Conservation (phyloP, 2,797 vertebrate genomes). For the Dendrocincla fuliginosa region DNA sequence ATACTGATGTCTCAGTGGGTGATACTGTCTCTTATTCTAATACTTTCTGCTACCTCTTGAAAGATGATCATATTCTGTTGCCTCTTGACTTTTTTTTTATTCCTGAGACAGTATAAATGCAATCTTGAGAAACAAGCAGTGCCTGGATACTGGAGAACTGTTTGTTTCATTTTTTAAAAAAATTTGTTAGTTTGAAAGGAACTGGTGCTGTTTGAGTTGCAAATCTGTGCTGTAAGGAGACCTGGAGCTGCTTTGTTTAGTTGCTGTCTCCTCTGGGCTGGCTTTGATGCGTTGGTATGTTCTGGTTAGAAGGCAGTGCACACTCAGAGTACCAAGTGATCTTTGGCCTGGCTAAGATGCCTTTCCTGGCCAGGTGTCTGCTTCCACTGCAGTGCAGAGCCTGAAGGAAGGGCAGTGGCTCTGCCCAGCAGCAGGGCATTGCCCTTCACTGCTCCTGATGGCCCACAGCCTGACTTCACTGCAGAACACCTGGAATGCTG, state of each 20-base stretch:
- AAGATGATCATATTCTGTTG: neutral
- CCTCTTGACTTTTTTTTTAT: neutral
- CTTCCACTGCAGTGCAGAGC: neutral
- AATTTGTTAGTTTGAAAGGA: neutral
- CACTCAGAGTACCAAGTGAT: neutral
- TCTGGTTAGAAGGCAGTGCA: neutral
- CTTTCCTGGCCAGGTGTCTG: neutral
- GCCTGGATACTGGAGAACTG: neutral
- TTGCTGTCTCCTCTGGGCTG: neutral
- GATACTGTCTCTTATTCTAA: neutral
- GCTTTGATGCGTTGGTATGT: fast-evolving
- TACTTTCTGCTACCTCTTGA: neutral
- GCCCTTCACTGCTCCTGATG: neutral
- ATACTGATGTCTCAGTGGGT: neutral
- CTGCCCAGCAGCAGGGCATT: neutral
- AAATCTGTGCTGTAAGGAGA: neutral
- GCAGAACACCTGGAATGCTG: neutral
- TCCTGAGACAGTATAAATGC: neutral
- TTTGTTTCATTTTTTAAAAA: neutral
- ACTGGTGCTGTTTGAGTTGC: neutral
- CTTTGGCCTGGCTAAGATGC: neutral
- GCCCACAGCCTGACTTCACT: neutral
- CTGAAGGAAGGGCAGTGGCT: neutral
- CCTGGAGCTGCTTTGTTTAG: neutral
- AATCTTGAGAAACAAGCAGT: neutral